Conservation (phyloP, 2,888 invertebrate species). For the Sinodicranocentrus sp. region DNA sequence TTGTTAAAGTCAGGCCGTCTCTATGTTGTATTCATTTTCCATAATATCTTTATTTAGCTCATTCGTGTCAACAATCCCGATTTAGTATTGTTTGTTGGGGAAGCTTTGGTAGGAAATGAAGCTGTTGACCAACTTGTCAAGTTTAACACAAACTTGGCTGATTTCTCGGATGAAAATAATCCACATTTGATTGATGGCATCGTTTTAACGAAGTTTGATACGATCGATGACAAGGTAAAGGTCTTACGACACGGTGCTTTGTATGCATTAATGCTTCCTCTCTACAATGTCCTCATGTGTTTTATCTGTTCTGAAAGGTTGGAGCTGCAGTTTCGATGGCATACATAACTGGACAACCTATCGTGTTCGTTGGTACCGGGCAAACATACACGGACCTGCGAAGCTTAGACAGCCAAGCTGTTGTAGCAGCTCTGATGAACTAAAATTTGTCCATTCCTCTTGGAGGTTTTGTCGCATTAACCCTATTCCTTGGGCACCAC, state of each 20-base stretch:
- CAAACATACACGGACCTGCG: constrained; percentile 99
- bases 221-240: constrained; percentile 96
- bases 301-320: constrained; percentile 84
- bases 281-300: no score
- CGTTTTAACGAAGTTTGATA: constrained; percentile 99
- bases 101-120: constrained; percentile 99
- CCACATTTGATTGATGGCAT: constrained; percentile 99
- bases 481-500: constrained; percentile 10
- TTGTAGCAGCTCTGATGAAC: constrained; percentile 97
- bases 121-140: constrained; percentile 99
- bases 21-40: not conserved
- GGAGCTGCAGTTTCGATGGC: constrained; percentile 99
- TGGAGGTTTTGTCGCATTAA: not conserved
- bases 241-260: no score
- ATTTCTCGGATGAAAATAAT: constrained; percentile 87
- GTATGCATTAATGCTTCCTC: no score
- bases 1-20: not conserved
- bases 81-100: constrained; percentile 99
- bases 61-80: constrained; percentile 99
- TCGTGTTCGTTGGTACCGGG: constrained; percentile 99
- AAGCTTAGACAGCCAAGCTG: constrained; percentile 96
- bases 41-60: constrained; percentile 80
- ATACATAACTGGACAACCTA: constrained; percentile 99
- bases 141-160: constrained; percentile 98
- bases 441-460: constrained; percentile 78